Percentiles rank a stretch among this genome's conserved stretches.
Evolutionary conservation across 1,140 invertebrate species (phyloP).

Genomic region (Eciton burchellii): DNA sequence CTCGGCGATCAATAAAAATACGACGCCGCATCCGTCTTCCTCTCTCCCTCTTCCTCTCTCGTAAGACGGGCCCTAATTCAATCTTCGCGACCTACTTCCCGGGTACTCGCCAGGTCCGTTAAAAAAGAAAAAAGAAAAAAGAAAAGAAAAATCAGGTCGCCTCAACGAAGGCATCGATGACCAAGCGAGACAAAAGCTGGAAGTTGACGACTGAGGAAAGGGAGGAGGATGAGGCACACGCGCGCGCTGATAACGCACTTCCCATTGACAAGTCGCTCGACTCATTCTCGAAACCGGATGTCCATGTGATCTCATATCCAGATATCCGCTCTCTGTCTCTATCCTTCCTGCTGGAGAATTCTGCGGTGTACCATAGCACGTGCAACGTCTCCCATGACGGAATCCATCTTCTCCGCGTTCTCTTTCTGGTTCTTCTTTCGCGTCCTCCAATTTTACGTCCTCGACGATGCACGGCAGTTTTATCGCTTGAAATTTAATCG

Average conservation of each 20-base stretch:
- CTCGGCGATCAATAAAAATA: slow-evolving; percentile 29
- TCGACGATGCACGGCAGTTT: neutral
- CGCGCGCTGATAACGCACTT: slow-evolving; percentile 81
- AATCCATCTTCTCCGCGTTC: neutral
- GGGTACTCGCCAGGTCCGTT: slow-evolving; percentile 43
- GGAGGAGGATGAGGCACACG: slow-evolving; percentile 67
- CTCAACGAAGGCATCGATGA: slow-evolving; percentile 44
- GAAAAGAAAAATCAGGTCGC: slow-evolving; percentile 69
- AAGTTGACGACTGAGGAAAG: slow-evolving; percentile 60
- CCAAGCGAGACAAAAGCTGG: slow-evolving; percentile 47
- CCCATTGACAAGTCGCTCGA: slow-evolving; percentile 79
- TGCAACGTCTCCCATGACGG: slow-evolving; percentile 12
- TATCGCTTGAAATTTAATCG: slow-evolving; percentile 16
- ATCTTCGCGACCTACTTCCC: slow-evolving; percentile 49
- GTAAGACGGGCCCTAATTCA: slow-evolving; percentile 19
- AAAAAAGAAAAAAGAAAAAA: too few relatives aligned
- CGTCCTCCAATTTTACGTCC: slow-evolving; percentile 9
- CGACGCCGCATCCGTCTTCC: neutral
- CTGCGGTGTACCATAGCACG: slow-evolving; percentile 26
- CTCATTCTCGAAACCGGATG: slow-evolving; percentile 75
- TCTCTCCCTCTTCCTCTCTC: neutral
- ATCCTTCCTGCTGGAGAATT: slow-evolving; percentile 62
- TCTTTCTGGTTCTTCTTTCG: neutral
- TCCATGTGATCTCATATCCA: slow-evolving; percentile 78
- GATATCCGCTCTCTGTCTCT: slow-evolving; percentile 68